These are phyloP conservation scores for Sinonovacula constricta DNA, from an alignment of 1,140 invertebrate species.

Conservation along the genomic window DNA sequence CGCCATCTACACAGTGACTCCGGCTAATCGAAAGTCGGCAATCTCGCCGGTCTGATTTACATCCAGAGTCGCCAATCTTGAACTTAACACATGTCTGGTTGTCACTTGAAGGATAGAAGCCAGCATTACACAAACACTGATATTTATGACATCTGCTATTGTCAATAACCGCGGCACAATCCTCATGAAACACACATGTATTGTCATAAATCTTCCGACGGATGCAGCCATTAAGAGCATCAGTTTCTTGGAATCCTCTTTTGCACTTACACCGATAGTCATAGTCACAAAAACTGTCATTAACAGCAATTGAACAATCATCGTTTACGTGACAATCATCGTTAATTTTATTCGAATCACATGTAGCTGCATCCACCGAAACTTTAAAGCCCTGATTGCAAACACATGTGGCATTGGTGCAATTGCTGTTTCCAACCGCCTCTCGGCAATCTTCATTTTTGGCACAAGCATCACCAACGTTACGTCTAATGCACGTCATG, in stretches of 20 bases:
- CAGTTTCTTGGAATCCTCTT: slow-evolving; percentile 40
- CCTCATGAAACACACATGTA: slow-evolving; percentile 44
- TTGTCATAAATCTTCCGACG: slow-evolving; percentile 52
- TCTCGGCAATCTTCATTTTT: slow-evolving; percentile 52
- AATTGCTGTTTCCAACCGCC: slow-evolving; percentile 45
- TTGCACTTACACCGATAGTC: slow-evolving; percentile 50
- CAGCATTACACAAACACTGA: slow-evolving; percentile 53
- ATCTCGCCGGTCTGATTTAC: slow-evolving; percentile 19
- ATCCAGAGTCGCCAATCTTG: slow-evolving; percentile 53
- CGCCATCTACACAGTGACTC: slow-evolving; percentile 19
- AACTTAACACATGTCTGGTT: slow-evolving; percentile 46
- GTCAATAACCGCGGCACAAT: slow-evolving; percentile 52
- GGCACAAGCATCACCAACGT: slow-evolving; percentile 50
- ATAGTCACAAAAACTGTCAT: slow-evolving; percentile 44
- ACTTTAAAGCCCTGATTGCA: slow-evolving; percentile 52
- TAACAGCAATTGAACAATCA: slow-evolving; percentile 54
- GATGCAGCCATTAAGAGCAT: slow-evolving; percentile 22
- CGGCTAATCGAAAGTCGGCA: slow-evolving; percentile 5
- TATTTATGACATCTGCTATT: slow-evolving; percentile 48
- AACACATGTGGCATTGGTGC: slow-evolving; percentile 39
- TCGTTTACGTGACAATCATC: slow-evolving; percentile 49
- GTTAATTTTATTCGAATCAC: slow-evolving; percentile 40
- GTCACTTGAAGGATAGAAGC: slow-evolving; percentile 40
- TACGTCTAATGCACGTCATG: slow-evolving; percentile 32
- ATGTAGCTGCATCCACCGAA: too few species aligned